A percentile compares a stretch with the other conserved stretches of the same genome.
Conservation (phyloP, 1,140 invertebrate genomes). For the Apis laboriosa region DNA sequence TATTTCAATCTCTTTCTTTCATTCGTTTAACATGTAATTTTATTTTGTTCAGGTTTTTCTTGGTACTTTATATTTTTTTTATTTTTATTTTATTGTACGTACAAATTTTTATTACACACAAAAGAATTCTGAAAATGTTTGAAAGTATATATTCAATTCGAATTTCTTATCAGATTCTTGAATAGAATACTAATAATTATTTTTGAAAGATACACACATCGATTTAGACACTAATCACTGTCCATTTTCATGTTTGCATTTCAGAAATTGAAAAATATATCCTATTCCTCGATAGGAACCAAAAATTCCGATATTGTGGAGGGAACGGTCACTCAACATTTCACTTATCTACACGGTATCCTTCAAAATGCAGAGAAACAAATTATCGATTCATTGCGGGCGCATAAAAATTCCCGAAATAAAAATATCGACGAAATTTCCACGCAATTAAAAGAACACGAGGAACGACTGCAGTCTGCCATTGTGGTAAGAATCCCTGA, state of each 20-base stretch:
- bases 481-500: constrained; percentile 51
- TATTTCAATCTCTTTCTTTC: too few relatives aligned
- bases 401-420: neutral
- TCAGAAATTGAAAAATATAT: constrained; percentile 64
- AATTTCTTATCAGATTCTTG: too few relatives aligned
- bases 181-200: too few relatives aligned
- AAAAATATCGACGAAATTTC: constrained; percentile 59
- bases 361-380: constrained; percentile 72
- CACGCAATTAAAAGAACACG: constrained; percentile 47
- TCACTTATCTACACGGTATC: constrained; percentile 73
- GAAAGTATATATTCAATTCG: too few relatives aligned
- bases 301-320: constrained; percentile 55
- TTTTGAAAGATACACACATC: too few relatives aligned
- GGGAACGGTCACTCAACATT: constrained; percentile 69
- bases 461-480: constrained; percentile 52
- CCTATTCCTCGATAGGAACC: neutral
- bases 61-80: too few relatives aligned
- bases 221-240: too few relatives aligned
- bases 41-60: too few relatives aligned
- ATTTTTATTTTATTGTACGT: too few relatives aligned
- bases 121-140: too few relatives aligned
- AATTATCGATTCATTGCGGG: constrained; percentile 61
- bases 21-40: too few relatives aligned
- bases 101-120: too few relatives aligned
- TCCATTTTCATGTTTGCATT: constrained; percentile 27